Base-by-base conservation (phyloP, 2,888 invertebrate genomes). In the Ormyrus nitidulus region DNA sequence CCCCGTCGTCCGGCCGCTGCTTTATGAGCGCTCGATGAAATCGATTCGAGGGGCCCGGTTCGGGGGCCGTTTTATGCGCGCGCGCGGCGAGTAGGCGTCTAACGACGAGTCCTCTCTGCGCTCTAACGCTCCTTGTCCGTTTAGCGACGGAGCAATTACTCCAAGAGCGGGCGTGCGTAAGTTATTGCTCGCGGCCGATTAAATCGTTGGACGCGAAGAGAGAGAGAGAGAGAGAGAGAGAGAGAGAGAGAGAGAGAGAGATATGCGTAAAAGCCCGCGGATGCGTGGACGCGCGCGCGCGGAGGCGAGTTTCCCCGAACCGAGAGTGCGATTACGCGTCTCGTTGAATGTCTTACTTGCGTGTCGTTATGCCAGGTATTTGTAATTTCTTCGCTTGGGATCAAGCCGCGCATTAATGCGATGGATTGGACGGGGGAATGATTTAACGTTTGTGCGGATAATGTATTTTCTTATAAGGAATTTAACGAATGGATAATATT, bases 151-250 rank as follows among this genome's bases (percentile, higher is more conserved):
- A 75, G 61, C 61, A 75, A 79, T 79, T 66, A 75, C 53, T 54
- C 54, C 44, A 46, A 4, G 49, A 19, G 62, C 51, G 64, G 13
- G 19, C 5, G 13, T 53, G 59, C 13, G 61, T 75, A 71, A 75
- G 51, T 79, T 79, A 74, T 75, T 61, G 54, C 69, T 13, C 74
- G 64, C 44, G 71, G 56, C 46, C 70, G 74, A 79, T 79, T 79
- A 69, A 74, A 79, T 79, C 69, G 73, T 74, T n/a, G 62, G 11
- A 9, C 49, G 64, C 9, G 11, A 4, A 34, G 34, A 34, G 34
- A 4, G 3, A 34, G 3, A 34, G 3, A 34, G 1, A 34, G 34
- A 34, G 34, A 34, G 0, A 34, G n/a, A n/a, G 19, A 19, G 19
- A 19, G 19, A 19, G 34, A 34, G 34, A 1, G 34, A 34, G 34